Percentiles rank a stretch among this genome's conserved stretches.
Conservation (phyloP, 1,140 invertebrate genomes). For the Hesperophylax magnus region DNA sequence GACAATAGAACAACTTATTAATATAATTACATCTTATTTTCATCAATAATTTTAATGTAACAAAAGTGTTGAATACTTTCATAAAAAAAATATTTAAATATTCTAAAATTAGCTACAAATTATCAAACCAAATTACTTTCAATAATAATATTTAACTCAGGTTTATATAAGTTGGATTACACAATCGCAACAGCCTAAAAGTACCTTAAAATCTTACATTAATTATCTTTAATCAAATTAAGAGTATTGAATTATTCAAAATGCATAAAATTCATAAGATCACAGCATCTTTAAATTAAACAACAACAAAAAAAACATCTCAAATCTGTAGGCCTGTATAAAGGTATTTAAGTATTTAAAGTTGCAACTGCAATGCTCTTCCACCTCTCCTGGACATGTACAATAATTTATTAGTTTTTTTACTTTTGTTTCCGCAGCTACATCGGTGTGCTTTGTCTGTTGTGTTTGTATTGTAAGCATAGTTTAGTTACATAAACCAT, state of each 20-base stretch:
- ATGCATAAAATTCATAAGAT: constrained; percentile 45
- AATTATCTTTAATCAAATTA: constrained; percentile 31
- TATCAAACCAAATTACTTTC: too few relatives aligned
- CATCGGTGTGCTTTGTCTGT: too few relatives aligned
- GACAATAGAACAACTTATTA: too few relatives aligned
- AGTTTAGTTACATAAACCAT: constrained; percentile 26
- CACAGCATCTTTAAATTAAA: constrained; percentile 39
- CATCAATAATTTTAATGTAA: too few relatives aligned
- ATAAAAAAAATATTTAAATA: too few relatives aligned
- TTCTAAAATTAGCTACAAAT: too few relatives aligned
- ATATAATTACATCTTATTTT: too few relatives aligned
- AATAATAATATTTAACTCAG: neutral
- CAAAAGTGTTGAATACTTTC: too few relatives aligned
- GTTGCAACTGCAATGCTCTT: neutral
- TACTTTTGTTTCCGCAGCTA: too few relatives aligned
- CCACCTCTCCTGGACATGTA: too few relatives aligned
- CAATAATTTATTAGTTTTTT: too few relatives aligned
- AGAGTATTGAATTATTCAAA: constrained; percentile 38
- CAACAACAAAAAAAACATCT: constrained; percentile 15
- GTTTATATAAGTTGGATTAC: constrained; percentile 5
- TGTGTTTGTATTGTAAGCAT: constrained; percentile 1
- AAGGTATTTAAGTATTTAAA: constrained; percentile 1
- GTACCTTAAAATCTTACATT: constrained; percentile 32
- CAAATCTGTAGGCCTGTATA: constrained; percentile 23
- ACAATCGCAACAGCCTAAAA: neutral